Conservation (phyloP, 2,888 invertebrate genomes). For the Boloria selene region DNA sequence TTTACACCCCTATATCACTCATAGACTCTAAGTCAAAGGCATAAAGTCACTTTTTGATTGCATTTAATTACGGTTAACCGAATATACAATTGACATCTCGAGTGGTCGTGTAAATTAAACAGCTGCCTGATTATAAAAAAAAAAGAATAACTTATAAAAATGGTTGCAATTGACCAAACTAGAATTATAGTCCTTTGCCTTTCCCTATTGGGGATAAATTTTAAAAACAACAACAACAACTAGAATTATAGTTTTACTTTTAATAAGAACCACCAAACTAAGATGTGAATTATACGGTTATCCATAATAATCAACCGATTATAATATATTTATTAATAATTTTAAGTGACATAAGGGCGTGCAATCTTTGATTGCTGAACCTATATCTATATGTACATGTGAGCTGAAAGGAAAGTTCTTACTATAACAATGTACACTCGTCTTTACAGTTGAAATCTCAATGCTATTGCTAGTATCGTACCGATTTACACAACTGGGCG, state of each 20-base stretch:
- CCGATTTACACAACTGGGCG: slow-evolving; percentile 27
- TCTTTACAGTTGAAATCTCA: slow-evolving; percentile 57
- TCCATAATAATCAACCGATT: not conserved
- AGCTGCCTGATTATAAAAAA: too few relatives aligned
- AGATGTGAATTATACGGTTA: not conserved
- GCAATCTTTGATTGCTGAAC: slow-evolving; percentile 64
- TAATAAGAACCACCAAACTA: too few relatives aligned
- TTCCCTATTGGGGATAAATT: too few relatives aligned
- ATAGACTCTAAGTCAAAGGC: not conserved
- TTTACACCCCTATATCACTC: slow-evolving; percentile 18
- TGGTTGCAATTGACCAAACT: too few relatives aligned
- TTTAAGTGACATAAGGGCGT: slow-evolving; percentile 16
- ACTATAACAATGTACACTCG: slow-evolving; percentile 58
- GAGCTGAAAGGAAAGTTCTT: slow-evolving; percentile 59
- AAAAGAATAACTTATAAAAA: too few relatives aligned
- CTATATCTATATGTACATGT: slow-evolving; percentile 70
- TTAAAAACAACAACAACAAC: too few relatives aligned
- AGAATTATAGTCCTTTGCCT: too few relatives aligned
- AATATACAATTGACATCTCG: too few relatives aligned
- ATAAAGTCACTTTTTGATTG: not conserved
- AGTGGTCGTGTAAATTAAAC: too few relatives aligned
- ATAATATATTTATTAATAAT: not conserved
- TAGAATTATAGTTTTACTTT: too few relatives aligned
- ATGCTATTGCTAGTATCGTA: slow-evolving; percentile 48
- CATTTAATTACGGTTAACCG: not conserved